Evolutionary conservation across 2,888 invertebrate species (phyloP).

Genomic region (Chrysolina americana): DNA sequence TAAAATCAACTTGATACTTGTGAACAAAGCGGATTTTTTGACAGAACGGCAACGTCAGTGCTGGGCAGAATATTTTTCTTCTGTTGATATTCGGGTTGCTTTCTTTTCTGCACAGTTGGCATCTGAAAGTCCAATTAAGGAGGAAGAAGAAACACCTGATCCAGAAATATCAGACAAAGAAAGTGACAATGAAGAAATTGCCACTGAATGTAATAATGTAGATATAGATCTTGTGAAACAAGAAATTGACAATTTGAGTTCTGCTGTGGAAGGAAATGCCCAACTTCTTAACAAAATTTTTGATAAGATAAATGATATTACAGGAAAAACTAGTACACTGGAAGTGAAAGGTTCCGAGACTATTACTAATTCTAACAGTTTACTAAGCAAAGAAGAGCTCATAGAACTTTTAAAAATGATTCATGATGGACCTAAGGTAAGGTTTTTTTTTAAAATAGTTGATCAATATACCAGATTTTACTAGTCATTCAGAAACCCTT

Average conservation of each 20-base stretch:
- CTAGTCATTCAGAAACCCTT: too few relatives aligned
- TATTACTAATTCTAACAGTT: constrained; percentile 72
- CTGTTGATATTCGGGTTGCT: constrained; percentile 79
- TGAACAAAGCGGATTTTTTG: constrained; percentile 97
- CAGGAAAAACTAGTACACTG: constrained; percentile 47
- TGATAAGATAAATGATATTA: constrained; percentile 69
- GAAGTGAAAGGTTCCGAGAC: constrained; percentile 36
- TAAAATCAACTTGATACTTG: constrained; percentile 86
- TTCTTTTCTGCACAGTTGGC: constrained; percentile 92
- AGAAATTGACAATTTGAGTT: constrained; percentile 72
- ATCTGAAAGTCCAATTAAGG: constrained; percentile 64
- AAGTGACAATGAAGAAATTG: constrained; percentile 49
- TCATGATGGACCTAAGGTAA: constrained; percentile 70
- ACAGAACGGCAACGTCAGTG: constrained; percentile 82
- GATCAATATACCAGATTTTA: too few relatives aligned
- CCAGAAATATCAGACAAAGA: constrained; percentile 49
- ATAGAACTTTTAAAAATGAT: constrained; percentile 80
- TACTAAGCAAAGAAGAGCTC: constrained; percentile 79
- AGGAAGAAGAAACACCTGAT: constrained; percentile 32
- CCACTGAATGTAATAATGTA: constrained; percentile 55
- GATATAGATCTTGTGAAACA: constrained; percentile 66
- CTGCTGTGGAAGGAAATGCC: constrained; percentile 73
- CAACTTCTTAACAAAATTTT: constrained; percentile 73
- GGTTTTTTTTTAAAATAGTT: neutral
- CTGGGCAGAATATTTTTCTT: constrained; percentile 90